These are phyloP conservation scores for Sebastiscus tertius DNA, from an alignment of 2,797 vertebrate genomes.

Conservation along the genomic window DNA sequence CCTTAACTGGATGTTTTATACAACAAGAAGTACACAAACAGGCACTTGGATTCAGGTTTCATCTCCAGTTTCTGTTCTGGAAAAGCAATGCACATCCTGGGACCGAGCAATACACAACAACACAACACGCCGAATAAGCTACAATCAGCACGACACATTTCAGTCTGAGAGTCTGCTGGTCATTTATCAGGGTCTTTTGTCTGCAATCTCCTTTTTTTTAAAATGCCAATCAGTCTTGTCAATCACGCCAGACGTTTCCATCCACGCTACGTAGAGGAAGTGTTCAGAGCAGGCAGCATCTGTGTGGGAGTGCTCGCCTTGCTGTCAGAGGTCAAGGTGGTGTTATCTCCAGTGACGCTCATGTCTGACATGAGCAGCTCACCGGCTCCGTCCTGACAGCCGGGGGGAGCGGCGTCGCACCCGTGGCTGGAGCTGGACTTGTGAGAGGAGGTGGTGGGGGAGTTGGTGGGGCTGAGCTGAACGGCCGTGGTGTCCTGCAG, in stretches of 20 bases:
- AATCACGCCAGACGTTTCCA: neutral
- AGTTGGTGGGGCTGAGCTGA: conserved; percentile 92
- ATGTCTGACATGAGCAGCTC: conserved; percentile 47
- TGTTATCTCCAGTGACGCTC: conserved; percentile 64
- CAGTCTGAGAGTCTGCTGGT: neutral
- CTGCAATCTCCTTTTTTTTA: neutral
- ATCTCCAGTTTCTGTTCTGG: conserved; percentile 19
- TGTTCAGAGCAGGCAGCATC: conserved; percentile 59
- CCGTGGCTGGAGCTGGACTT: conserved; percentile 82
- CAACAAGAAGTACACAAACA: conserved; percentile 26
- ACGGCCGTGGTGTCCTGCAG: conserved; percentile 93
- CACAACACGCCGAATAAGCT: neutral
- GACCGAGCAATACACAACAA: conserved; percentile 17
- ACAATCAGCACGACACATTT: conserved; percentile 4
- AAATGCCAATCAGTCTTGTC: neutral
- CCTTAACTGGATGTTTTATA: conserved; percentile 1
- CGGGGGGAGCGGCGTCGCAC: neutral
- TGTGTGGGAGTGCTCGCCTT: conserved; percentile 54
- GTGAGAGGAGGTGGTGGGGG: conserved; percentile 84
- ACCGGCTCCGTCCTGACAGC: conserved; percentile 64
- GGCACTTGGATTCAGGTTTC: conserved; percentile 36
- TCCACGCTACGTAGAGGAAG: conserved; percentile 15
- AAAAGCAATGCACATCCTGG: neutral
- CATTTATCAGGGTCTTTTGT: neutral
- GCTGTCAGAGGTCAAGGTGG: conserved; percentile 12